Conservation (phyloP, 2,113 vertebrate species). For the Progne subis region DNA sequence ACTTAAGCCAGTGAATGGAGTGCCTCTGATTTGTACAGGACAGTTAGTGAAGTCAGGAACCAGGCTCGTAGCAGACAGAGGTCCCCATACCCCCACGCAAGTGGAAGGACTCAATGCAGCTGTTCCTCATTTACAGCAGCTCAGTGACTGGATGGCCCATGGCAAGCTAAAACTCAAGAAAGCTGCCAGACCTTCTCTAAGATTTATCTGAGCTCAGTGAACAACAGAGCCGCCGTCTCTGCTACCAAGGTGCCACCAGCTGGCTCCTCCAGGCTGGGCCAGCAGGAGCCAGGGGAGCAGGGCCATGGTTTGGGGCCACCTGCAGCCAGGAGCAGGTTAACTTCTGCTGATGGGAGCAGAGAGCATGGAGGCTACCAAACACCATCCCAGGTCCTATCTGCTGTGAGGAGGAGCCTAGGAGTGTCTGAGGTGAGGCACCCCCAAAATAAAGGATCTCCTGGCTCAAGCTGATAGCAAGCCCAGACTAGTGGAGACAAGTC, state of each 20-base stretch:
- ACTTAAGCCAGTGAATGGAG: not conserved
- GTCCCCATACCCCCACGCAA: accelerated
- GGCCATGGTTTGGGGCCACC: accelerated
- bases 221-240: accelerated
- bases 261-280: not conserved
- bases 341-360: not conserved
- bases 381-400: not conserved
- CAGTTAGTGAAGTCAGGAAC: not conserved
- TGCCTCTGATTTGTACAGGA: not conserved
- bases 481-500: not conserved
- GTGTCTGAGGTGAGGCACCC: not conserved
- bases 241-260: not conserved
- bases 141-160: not conserved
- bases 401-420: not conserved
- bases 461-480: not conserved
- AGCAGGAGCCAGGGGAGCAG: not conserved
- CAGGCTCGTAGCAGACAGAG: not conserved
- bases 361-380: not conserved
- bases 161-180: not conserved
- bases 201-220: not conserved
- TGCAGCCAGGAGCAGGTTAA: not conserved
- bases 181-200: not conserved
- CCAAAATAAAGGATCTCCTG: not conserved
- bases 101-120: not conserved
- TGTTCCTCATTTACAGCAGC: not conserved